Evolutionary conservation across 2,797 vertebrate genomes (phyloP), one percentile per base, ranked within the genome.

Genomic region (Pteronotus mesoamericanus): DNA sequence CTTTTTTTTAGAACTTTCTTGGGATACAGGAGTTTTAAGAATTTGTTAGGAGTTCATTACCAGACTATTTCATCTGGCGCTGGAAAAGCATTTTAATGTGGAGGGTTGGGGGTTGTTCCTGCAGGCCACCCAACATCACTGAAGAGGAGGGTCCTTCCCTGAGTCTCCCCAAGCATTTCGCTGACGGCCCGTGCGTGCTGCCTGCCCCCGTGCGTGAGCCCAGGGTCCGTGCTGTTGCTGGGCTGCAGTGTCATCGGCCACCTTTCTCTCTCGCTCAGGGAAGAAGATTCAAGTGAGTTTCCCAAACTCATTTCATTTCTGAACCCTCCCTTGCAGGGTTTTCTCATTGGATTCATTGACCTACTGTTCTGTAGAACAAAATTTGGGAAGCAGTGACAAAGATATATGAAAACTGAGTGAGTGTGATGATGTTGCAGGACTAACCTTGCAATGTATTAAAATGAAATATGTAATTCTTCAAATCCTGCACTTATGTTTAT

Each of bases 81-180:
- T 85, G 26, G 37, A 79, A 71, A 55, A 37, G 0, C 6, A 68
- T 93, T 95, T 89, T 68, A 42, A 87, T 55, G 53, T 59, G 59
- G 32, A 91, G 4, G 14, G 2, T 44, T 78, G 57, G 34, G 3
- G 2, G 6, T 77, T 89, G 4, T 84, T 78, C 9, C 29, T 64
- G 2, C 4, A 44, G n/a, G 22, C 7, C 8, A 59, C 8, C 18
- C 26, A 44, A 80, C 80, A 22, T 75, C 39, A 34, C 55, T 46
- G 11, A 24, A 48, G 42, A 89, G 80, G 37, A 91, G 26, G 34
- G 10, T 19, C 12, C 9, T 86, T 84, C 44, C 8, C 8, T 2
- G 18, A 48, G 75, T 66, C n/a, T 89, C 15, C 11, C 16, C 1
- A 22, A 59, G 37, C 29, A 32, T 59, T 51, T 42, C 16, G 12